Evolutionary conservation across 1,140 invertebrate species (phyloP).

Genomic region (Psix sp.): DNA sequence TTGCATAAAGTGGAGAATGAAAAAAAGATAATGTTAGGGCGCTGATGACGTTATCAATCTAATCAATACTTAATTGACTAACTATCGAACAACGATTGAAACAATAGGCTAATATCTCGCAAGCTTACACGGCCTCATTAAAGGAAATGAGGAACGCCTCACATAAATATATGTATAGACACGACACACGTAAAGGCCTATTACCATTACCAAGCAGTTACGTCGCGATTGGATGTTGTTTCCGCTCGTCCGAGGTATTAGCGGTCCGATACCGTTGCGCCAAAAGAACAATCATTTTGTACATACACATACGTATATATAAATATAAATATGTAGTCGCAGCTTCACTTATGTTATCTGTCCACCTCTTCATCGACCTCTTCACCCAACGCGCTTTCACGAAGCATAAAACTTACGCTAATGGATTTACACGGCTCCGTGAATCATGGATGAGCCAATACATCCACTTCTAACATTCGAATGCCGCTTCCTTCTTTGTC

Average conservation of each 20-base stretch:
- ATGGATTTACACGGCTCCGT: constrained; percentile 61
- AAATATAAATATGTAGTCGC: constrained; percentile 36
- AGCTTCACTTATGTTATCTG: constrained; percentile 33
- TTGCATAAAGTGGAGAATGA: not conserved
- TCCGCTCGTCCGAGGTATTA: constrained; percentile 14
- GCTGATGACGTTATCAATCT: constrained; percentile 4
- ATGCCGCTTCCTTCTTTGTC: constrained; percentile 18
- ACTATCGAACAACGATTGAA: constrained; percentile 11
- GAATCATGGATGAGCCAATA: constrained; percentile 43
- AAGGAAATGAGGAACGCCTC: constrained; percentile 27
- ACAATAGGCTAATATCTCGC: constrained; percentile 22
- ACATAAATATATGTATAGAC: constrained; percentile 33
- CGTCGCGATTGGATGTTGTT: too few relatives aligned
- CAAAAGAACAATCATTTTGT: constrained; percentile 33
- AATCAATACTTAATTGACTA: constrained; percentile 21
- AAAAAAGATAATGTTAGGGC: constrained; percentile 6
- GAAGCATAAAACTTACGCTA: constrained; percentile 56
- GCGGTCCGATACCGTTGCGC: constrained; percentile 7
- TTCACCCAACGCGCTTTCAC: constrained; percentile 47
- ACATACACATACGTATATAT: constrained; percentile 22
- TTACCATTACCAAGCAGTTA: constrained; percentile 25
- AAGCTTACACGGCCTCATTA: constrained; percentile 30
- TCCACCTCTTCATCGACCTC: constrained; percentile 56
- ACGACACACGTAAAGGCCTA: constrained; percentile 8
- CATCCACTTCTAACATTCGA: constrained; percentile 17